Evolutionary conservation across 1,140 invertebrate genomes (phyloP), one percentile per base, ranked within the genome.

Genomic region (Limonius californicus): DNA sequence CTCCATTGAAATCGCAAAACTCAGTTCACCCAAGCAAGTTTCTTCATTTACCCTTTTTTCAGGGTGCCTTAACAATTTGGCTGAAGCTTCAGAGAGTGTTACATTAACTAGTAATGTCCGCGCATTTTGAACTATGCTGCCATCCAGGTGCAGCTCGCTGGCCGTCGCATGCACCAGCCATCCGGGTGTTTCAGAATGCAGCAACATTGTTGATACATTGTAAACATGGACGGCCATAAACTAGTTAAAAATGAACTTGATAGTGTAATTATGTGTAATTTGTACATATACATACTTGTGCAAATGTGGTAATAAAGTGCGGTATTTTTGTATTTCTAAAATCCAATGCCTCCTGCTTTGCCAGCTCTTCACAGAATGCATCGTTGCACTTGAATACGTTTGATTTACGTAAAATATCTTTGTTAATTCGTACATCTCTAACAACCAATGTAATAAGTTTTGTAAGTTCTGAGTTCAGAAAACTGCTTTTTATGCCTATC

Each of bases 221-320:
- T 89, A 86, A 23, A 95, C 81, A 71, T 92, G 89, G 19, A 95
- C 84, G n/a, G 89, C 89, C 84, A 92, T 89, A 76, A 92, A 92
- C 87, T 89, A 32, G 11, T 6, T 32, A 54, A 59, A 72, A 61
- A 32, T 30, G 12, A 35, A 15, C 11, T 19, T n/a, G n/a, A n/a
- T n/a, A n/a, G n/a, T n/a, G n/a, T 27, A 19, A 12, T 56, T 11
- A 32, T 32, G 6, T 19, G 3, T 9, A 56, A 9, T 12, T 9
- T 9, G 12, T 32, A 14, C 27, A 6, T 2, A 14, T 35, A 20
- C 54, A 64, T 79, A 90, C 89, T 83, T 92, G 90, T 66, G 89
- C 88, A 81, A 92, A 88, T 70, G 86, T 89, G 56, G 89, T 87
- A 58, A 93, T 85, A 70, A 88, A 86, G 1, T 86, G 84, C 15